Percentiles rank a stretch among this genome's conserved stretches.
Evolutionary conservation across 2,113 vertebrate species (phyloP).

Genomic region (Addax nasomaculatus): DNA sequence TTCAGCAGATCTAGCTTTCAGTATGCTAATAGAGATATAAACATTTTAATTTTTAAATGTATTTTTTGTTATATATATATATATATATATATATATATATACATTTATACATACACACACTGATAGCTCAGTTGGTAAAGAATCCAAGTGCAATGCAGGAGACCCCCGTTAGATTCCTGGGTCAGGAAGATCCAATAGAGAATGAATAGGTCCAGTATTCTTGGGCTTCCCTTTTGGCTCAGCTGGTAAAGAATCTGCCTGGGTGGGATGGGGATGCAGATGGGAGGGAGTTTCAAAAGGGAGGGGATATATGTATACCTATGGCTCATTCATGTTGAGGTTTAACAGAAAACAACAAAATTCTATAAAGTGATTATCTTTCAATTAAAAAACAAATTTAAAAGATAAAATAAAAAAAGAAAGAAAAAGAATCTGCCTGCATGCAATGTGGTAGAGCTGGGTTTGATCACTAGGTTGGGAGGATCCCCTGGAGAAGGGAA

Average conservation of each 20-base stretch:
- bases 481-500: neutral
- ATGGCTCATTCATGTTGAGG: neutral
- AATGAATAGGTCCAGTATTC: neutral
- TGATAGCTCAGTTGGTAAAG: neutral
- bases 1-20: neutral
- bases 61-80: neutral
- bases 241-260: neutral
- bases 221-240: neutral
- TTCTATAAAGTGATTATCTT: neutral
- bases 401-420: neutral
- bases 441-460: neutral
- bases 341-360: neutral
- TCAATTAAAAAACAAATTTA: neutral
- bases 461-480: neutral
- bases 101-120: neutral
- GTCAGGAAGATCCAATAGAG: neutral
- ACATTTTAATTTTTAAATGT: neutral
- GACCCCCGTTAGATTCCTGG: neutral
- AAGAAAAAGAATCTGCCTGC: neutral
- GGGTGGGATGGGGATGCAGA: neutral
- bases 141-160: neutral
- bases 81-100: accelerated
- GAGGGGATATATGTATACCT: neutral
- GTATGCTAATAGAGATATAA: neutral
- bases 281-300: neutral